Evolutionary conservation across 2,113 vertebrate genomes (phyloP).

Genomic region (Benitochromis conjunctus): DNA sequence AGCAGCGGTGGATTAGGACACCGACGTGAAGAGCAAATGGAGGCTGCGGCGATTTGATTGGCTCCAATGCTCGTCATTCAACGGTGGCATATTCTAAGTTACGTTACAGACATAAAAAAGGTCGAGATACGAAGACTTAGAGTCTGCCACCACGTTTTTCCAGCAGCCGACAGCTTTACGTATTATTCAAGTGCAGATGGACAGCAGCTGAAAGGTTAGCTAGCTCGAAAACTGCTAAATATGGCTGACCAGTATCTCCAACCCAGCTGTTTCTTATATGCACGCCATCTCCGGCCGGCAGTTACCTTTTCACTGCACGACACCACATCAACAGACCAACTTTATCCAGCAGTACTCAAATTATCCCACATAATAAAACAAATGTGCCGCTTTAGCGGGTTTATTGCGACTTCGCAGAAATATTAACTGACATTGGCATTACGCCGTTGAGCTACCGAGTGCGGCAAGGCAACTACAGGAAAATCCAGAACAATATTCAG

Average conservation of each 20-base stretch:
- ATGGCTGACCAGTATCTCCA: slow-evolving; percentile 45
- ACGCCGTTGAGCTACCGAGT: neutral
- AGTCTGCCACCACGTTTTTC: neutral
- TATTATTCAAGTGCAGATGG: neutral
- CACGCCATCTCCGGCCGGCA: slow-evolving; percentile 15
- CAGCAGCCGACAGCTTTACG: neutral
- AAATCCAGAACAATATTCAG: neutral
- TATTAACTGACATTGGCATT: neutral
- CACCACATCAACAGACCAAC: neutral
- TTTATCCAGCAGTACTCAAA: neutral
- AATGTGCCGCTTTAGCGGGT: neutral
- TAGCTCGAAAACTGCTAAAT: slow-evolving; percentile 11
- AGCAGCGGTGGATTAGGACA: slow-evolving; percentile 38
- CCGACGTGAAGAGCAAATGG: slow-evolving; percentile 66
- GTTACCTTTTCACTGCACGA: neutral
- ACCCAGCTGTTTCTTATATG: slow-evolving; percentile 38
- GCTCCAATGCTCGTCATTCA: slow-evolving; percentile 49
- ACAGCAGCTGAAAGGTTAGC: neutral
- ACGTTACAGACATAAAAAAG: slow-evolving; percentile 46
- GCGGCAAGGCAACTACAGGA: neutral
- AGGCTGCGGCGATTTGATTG: slow-evolving; percentile 55
- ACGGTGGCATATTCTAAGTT: slow-evolving; percentile 2
- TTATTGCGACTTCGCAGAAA: neutral
- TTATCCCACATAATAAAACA: neutral
- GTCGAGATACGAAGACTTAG: slow-evolving; percentile 36